phyloP scores from a whole-genome alignment of 2,797 vertebrate genomes.

The Neopelma chrysocephalum region DNA sequence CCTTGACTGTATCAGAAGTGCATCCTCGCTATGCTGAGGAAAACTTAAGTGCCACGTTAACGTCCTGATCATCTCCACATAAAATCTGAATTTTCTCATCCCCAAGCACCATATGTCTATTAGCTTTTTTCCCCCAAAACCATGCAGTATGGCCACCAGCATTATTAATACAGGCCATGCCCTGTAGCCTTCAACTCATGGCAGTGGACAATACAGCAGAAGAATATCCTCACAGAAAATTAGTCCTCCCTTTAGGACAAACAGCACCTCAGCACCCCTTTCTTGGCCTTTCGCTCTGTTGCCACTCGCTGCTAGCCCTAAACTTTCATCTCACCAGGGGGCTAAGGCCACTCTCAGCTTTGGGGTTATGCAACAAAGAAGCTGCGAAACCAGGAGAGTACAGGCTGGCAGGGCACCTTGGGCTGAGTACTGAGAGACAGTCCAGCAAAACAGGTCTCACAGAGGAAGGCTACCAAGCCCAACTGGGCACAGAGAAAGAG shows the following conservation, averaged over 20 bases:
- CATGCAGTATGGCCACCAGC: not conserved
- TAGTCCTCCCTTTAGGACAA: not conserved
- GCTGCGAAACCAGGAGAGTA: not conserved
- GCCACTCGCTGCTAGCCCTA: not conserved
- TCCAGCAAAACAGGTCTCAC: not conserved
- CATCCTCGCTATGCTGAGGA: not conserved
- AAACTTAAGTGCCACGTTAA: not conserved
- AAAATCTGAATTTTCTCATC: not conserved
- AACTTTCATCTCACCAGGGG: not conserved
- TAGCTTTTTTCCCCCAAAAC: not conserved
- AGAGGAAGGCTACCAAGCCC: not conserved
- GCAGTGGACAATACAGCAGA: not conserved
- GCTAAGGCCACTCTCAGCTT: not conserved
- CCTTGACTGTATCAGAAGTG: not conserved
- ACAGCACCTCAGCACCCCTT: not conserved
- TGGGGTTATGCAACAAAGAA: not conserved
- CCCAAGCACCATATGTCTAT: not conserved
- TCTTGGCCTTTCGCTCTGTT: not conserved
- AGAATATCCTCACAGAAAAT: not conserved
- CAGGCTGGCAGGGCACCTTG: not conserved
- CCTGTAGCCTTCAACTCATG: not conserved
- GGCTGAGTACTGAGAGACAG: not conserved
- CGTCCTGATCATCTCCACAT: not conserved
- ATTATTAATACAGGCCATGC: not conserved
- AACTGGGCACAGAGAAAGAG: not conserved